Base-by-base conservation (phyloP, 2,888 invertebrate species). In the Dryobota labecula region DNA sequence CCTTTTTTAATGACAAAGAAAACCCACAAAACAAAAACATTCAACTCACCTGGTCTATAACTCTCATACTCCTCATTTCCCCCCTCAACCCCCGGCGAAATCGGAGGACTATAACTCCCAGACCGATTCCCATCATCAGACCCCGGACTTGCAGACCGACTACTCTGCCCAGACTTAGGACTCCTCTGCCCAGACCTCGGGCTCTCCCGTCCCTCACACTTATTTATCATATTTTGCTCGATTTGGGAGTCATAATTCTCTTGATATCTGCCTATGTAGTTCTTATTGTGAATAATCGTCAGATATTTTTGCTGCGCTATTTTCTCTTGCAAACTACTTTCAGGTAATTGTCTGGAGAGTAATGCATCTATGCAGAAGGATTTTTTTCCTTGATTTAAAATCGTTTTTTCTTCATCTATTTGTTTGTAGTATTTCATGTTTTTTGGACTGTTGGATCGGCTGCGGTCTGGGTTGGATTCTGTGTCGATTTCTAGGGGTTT, bases 281-380 rank as follows among this genome's bases (percentile, higher is more conserved):
- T 94, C 27, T 95, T 95, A 57, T 95, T 94, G 36, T 95, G 94
- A 0, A 96, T 93, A 6, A 94, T 84, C 0, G 92, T 91, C 27
- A 96, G 54, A 69, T 85, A 95, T 62, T 95, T 95, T 36, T 96
- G 94, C 6, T 96, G 94, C 0, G 93, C 85, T 85, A 94, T 89
- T 53, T 90, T 90, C 2, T 94, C 94, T 53, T 92, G 93, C 0
- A 93, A 77, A 2, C 94, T 95, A 20, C 78, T 86, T 38, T 92
- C 94, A 13, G 88, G 91, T 0, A 92, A 86, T 18, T 94, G 93
- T 66, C 97, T 96, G 0, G 98, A 98, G 4, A 99, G 93, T 4
- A 99, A 92, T 0, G 99, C 98, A 89, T 99, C 99, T 83, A 99
- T 99, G 90, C 99, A 98, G 90, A 99, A 99, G 0, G 98, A 98